These are phyloP conservation scores for Xiphias gladius DNA, from an alignment of 2,113 vertebrate genomes.

Conservation along the genomic window DNA sequence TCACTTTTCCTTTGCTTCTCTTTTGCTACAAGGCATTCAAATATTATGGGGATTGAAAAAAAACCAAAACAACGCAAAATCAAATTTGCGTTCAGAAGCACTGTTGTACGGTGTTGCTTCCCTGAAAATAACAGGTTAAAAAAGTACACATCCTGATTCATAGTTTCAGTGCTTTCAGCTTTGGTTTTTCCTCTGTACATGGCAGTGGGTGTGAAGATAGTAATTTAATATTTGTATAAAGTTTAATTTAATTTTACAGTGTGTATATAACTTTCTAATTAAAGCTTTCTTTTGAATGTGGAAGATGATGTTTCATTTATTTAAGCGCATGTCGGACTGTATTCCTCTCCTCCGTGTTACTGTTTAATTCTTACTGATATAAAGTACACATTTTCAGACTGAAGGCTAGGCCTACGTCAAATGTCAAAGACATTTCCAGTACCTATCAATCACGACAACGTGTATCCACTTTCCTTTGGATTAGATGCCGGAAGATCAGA, in stretches of 20 bases:
- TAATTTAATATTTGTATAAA: constrained; percentile 99
- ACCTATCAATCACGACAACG: neutral
- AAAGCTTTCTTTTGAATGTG: constrained; percentile 95
- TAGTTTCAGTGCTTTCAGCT: constrained; percentile 85
- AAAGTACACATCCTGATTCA: constrained; percentile 76
- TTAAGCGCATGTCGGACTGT: neutral
- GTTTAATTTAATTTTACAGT: constrained; percentile 99
- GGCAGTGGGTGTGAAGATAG: constrained; percentile 99
- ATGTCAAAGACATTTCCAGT: constrained; percentile 8
- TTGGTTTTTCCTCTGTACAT: constrained; percentile 92
- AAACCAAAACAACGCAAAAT: constrained; percentile 16
- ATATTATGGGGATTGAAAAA: constrained; percentile 56
- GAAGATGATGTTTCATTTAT: constrained; percentile 51
- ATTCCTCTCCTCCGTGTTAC: neutral
- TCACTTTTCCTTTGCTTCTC: constrained; percentile 65
- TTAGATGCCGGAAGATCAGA: constrained; percentile 21
- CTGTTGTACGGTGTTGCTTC: constrained; percentile 84
- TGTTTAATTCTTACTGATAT: neutral
- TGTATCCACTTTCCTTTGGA: constrained; percentile 35
- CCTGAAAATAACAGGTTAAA: constrained; percentile 58
- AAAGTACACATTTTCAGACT: neutral
- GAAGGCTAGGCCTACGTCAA: neutral
- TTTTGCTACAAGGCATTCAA: constrained; percentile 69
- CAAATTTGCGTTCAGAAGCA: constrained; percentile 61
- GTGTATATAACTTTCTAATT: constrained; percentile 99